phyloP scores from a whole-genome alignment of 2,113 vertebrate species.

The Calidris pygmaea region DNA sequence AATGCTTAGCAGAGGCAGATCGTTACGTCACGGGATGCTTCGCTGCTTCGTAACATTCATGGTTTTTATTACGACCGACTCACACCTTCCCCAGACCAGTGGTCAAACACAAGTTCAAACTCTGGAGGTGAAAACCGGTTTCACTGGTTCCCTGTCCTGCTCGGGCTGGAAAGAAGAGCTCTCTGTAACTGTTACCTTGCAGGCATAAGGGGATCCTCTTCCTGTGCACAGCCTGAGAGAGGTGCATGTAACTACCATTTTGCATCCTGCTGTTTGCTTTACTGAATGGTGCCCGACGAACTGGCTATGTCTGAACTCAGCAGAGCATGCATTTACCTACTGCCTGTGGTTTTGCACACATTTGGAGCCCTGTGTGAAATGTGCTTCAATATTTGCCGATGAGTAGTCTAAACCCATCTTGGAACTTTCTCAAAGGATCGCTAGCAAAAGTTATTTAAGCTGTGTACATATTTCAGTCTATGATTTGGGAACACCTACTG shows the following conservation, averaged over 20 bases:
- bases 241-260: neutral
- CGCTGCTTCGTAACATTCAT: accelerated
- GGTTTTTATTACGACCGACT: neutral
- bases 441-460: neutral
- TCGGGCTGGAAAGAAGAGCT: neutral
- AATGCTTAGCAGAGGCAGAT: neutral
- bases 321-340: neutral
- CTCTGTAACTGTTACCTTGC: neutral
- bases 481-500: neutral
- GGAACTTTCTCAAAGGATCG: neutral
- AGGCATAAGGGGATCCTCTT: neutral
- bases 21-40: neutral
- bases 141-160: neutral
- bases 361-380: neutral
- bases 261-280: neutral
- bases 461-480: neutral
- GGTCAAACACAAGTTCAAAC: neutral
- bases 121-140: neutral
- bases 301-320: neutral
- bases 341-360: neutral
- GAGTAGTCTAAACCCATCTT: neutral
- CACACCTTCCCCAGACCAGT: neutral
- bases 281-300: neutral
- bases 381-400: neutral
- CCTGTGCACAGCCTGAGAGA: neutral